These are phyloP conservation scores for Catamblyrhynchus diadema DNA, from an alignment of 2,797 vertebrate genomes.

Conservation along the genomic window DNA sequence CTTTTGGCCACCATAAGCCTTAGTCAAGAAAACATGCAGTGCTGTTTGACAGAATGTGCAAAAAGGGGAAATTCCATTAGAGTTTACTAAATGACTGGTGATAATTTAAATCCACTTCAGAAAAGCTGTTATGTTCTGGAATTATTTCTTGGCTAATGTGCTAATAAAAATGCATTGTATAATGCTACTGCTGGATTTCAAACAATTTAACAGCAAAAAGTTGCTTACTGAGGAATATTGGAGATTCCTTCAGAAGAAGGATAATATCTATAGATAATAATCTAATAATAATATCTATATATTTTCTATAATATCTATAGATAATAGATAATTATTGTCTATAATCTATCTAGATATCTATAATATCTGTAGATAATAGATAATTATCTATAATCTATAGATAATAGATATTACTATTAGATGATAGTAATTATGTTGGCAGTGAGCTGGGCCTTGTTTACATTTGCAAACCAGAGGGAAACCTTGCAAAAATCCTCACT, in stretches of 20 bases:
- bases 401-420: background rate
- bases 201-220: background rate
- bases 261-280: background rate
- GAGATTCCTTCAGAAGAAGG: background rate
- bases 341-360: background rate
- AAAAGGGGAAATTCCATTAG: slow-evolving; percentile 41
- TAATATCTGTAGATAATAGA: background rate
- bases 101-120: slow-evolving; percentile 12
- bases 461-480: background rate
- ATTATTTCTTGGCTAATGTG: background rate
- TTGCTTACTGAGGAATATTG: background rate
- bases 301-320: background rate
- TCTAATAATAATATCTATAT: background rate
- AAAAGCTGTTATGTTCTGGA: slow-evolving; percentile 10
- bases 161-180: slow-evolving; percentile 16
- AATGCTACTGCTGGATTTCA: slow-evolving; percentile 7
- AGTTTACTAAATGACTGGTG: slow-evolving; percentile 53
- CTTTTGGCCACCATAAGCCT: slow-evolving; percentile 39
- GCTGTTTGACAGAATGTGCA: slow-evolving; percentile 41
- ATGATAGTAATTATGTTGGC: background rate
- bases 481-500: background rate
- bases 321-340: background rate
- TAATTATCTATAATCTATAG: background rate
- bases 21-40: slow-evolving; percentile 55
- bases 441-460: background rate